Base-by-base conservation (phyloP, 2,113 vertebrate genomes). In the Melanocharis versteri region DNA sequence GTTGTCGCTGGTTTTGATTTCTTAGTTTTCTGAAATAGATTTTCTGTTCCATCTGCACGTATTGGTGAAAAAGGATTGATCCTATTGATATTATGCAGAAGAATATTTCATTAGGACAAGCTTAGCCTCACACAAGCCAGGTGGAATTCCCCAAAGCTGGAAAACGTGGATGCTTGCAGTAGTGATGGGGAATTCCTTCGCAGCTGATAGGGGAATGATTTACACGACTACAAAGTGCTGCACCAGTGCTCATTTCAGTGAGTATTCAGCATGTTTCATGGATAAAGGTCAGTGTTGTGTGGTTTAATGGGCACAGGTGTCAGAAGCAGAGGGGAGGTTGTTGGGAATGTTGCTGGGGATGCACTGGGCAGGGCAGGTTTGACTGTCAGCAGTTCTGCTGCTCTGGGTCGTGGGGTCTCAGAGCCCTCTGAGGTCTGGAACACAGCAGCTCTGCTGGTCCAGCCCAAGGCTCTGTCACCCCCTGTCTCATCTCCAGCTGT, bases 21-120 rank as follows among this genome's bases (percentile, higher is more conserved):
- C 79, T 78, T 89, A 35, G n/a, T 72, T 92, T 96, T 93, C 61
- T 35, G 37, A 79, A 85, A 91, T 79, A 69, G 83, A 81, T 87
- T 89, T 89, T 75, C n/a, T 75, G 69, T 84, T 97, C 79, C 47
- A 45, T 89, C 73, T 76, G 22, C 40, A 10, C 33, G 37, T 76
- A 79, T 69, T 42, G 31, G n/a, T 5, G n/a, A 1, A 8, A 30
- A 68, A 27, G 4, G 33, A 73, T 75, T 12, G 2, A 69, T 93
- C n/a, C 31, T 15, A 66, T 42, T 79, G 81, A 91, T 82, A 72
- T 18, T 87, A 51, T 72, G 37, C 13, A 8, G 81, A 53, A 64
- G 68, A 85, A 22, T 50, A 58, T 64, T 88, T 83, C 42, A 40
- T 91, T 81, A 93, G 89, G 75, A 20, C 28, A 40, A 94, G 54